Percentiles rank a stretch among this genome's conserved stretches.
Conservation (phyloP, 2,888 invertebrate genomes). For the Druceiella hillmani region DNA sequence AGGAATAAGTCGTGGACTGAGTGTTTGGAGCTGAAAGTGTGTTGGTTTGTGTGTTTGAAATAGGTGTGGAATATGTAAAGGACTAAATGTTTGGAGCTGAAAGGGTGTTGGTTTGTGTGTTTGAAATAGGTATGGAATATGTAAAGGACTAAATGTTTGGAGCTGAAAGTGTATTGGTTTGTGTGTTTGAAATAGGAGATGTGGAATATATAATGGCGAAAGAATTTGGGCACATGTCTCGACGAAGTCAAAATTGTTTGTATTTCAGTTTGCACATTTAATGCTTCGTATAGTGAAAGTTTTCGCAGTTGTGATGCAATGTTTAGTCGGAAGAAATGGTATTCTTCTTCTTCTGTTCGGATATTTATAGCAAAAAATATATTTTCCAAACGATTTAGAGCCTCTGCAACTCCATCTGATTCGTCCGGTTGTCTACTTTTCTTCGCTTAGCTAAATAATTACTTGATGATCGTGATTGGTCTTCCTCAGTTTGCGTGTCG, state of each 20-base stretch:
- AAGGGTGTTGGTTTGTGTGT: constrained; percentile 4
- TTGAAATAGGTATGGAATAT: constrained; percentile 2
- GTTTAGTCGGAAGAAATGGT: constrained; percentile 14
- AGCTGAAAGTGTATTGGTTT: no score
- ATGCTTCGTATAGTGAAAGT: constrained; percentile 16
- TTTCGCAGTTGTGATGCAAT: constrained; percentile 17
- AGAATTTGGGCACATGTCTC: constrained; percentile 12
- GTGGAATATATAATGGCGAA: constrained; percentile 3
- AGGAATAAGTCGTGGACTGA: no score
- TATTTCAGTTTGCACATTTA: constrained; percentile 16
- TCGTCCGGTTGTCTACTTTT: constrained; percentile 4
- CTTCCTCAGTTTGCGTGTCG: constrained; percentile 3
- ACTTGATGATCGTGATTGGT: constrained; percentile 2
- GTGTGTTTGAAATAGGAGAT: constrained; percentile 2
- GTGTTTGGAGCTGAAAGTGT: no score
- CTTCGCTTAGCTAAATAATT: constrained; percentile 1
- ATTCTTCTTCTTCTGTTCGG: constrained; percentile 8
- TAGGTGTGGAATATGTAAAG: background rate
- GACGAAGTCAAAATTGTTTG: constrained; percentile 16
- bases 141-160: constrained; percentile 2
- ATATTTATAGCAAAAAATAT: constrained; percentile 2
- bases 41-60: no score
- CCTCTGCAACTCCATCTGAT: constrained; percentile 3
- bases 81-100: constrained; percentile 1
- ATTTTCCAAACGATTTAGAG: constrained; percentile 4